Evolutionary conservation across 2,888 invertebrate species (phyloP).

Genomic region (Hartigia nigra): DNA sequence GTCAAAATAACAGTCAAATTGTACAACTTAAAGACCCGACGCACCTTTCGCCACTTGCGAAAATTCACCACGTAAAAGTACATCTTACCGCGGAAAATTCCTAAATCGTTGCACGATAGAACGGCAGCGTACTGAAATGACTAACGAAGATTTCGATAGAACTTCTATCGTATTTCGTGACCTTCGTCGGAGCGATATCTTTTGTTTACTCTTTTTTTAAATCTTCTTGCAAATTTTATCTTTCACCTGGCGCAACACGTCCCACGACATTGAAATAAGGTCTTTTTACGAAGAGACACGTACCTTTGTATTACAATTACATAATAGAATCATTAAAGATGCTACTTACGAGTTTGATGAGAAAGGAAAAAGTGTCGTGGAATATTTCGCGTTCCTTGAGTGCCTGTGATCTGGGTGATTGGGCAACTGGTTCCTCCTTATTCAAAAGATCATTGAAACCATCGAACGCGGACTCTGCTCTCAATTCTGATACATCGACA

Average conservation of each 20-base stretch:
- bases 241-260: not conserved
- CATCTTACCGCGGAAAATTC: not conserved
- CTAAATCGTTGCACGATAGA: not conserved
- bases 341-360: conserved; percentile 51
- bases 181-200: not conserved
- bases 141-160: not conserved
- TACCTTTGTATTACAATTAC: not conserved
- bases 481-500: conserved; percentile 41
- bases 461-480: not conserved
- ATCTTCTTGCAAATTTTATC: not conserved
- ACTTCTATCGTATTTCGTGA: not conserved
- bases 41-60: not conserved
- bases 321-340: not conserved
- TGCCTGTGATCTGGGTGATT: conserved; percentile 47
- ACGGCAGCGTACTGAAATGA: not conserved
- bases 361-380: conserved; percentile 54
- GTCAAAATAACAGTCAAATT: not conserved
- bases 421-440: conserved; percentile 17
- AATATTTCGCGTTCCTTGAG: conserved; percentile 53
- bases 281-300: not conserved
- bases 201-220: not conserved
- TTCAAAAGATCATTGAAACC: not conserved
- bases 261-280: not conserved
- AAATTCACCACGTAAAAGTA: not conserved
- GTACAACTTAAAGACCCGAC: not conserved